Evolutionary conservation across 2,888 invertebrate species (phyloP).

Genomic region (Microdon myrmicae): DNA sequence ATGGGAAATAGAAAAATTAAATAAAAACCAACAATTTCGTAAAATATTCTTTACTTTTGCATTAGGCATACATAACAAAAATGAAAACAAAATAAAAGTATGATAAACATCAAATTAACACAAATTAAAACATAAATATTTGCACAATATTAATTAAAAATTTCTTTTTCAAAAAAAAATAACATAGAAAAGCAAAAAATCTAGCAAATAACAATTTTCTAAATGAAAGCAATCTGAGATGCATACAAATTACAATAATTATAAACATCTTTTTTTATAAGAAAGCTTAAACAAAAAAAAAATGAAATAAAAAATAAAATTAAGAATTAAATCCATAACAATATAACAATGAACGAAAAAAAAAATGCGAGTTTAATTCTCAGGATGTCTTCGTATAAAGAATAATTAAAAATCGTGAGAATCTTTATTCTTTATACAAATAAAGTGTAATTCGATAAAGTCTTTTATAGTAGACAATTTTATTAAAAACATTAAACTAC

Average conservation of each 20-base stretch:
- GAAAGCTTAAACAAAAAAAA: constrained; percentile 23
- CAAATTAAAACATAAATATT: constrained; percentile 47
- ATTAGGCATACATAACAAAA: constrained; percentile 44
- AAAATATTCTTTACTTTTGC: constrained; percentile 47
- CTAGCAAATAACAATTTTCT: constrained; percentile 48
- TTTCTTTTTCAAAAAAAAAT: no score
- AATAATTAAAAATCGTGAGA: constrained; percentile 35
- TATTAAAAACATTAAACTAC: constrained; percentile 53
- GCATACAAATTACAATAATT: constrained; percentile 31
- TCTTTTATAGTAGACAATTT: constrained; percentile 52
- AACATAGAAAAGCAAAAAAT: constrained; percentile 47
- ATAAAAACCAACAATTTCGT: constrained; percentile 30
- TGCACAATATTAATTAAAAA: constrained; percentile 49
- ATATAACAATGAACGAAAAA: constrained; percentile 47
- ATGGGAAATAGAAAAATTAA: constrained; percentile 13
- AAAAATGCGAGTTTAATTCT: constrained; percentile 51
- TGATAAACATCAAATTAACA: constrained; percentile 52
- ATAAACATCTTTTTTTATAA: no score
- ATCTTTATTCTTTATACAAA: constrained; percentile 31
- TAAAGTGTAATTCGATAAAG: constrained; percentile 51
- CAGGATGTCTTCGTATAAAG: constrained; percentile 36
- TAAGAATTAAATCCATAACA: constrained; percentile 35
- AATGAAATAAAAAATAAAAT: constrained; percentile 25
- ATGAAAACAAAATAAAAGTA: constrained; percentile 40
- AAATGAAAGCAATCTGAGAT: constrained; percentile 33